Evolutionary conservation across 64 coral and sea anemone genomes (phyloP).

Genomic region (Montipora capricornis): DNA sequence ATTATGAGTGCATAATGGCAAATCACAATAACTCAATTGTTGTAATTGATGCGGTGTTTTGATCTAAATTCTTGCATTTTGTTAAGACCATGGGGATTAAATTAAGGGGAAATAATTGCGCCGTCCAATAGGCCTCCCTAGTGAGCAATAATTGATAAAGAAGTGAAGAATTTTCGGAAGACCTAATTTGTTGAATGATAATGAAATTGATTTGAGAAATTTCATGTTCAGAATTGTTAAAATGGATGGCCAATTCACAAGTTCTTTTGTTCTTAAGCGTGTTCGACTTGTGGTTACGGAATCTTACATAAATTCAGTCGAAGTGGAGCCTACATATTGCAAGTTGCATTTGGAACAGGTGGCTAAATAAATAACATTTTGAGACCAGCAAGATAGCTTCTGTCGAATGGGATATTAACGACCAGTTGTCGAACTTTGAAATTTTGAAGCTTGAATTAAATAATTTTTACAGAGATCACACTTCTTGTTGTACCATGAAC

Average conservation of each 20-base stretch:
- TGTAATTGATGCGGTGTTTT: background rate
- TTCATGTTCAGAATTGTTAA: too few species aligned
- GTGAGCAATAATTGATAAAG: conserved; percentile 20
- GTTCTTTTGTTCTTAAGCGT: too few species aligned
- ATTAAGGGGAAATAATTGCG: conserved; percentile 28
- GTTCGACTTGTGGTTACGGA: too few species aligned
- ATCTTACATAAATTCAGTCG: too few species aligned
- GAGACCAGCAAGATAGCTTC: conserved; percentile 1
- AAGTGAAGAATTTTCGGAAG: background rate
- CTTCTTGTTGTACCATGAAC: background rate
- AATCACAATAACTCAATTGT: background rate
- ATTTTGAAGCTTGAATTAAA: conserved; percentile 8
- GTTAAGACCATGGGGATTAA: conserved; percentile 1
- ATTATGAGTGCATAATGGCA: too few species aligned
- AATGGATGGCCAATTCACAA: too few species aligned
- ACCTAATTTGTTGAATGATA: background rate
- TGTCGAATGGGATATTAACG: conserved; percentile 20
- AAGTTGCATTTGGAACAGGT: background rate
- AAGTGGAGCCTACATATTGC: too few species aligned
- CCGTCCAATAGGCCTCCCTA: conserved; percentile 45
- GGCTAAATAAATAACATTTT: conserved; percentile 41
- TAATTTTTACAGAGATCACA: background rate
- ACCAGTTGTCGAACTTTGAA: background rate
- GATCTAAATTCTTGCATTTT: conserved; percentile 47
- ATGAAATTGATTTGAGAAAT: background rate